Conservation (phyloP, 2,797 vertebrate genomes). For the Eulemur albifrons region DNA sequence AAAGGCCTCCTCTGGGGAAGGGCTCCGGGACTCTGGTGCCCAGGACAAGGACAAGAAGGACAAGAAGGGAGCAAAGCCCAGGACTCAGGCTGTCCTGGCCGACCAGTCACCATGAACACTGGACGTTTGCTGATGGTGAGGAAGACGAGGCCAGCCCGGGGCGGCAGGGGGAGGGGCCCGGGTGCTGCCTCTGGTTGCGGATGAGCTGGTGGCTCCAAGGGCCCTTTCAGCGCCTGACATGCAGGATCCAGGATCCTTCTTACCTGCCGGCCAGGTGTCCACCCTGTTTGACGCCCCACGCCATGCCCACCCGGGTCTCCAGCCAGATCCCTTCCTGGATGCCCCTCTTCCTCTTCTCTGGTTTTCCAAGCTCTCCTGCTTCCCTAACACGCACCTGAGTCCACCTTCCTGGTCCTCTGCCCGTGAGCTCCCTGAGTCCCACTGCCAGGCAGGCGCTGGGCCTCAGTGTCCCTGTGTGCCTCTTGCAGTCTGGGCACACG, state of each 20-base stretch:
- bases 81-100: neutral
- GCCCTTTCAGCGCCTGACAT: neutral
- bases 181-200: no score
- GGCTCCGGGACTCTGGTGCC: neutral
- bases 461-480: neutral
- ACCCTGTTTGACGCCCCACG: neutral
- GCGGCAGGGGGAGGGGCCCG: accelerated
- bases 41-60: neutral
- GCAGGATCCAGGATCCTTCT: neutral
- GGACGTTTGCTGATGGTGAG: neutral
- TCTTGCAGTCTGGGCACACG: neutral
- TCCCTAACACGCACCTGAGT: neutral
- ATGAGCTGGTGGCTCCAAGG: neutral
- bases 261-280: accelerated
- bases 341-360: neutral
- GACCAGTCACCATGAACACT: accelerated
- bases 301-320: accelerated
- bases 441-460: neutral
- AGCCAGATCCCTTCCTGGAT: neutral
- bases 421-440: neutral
- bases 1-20: neutral
- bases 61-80: neutral
- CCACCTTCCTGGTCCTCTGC: neutral
- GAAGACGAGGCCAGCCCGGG: neutral
- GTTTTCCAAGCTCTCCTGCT: neutral